Evolutionary conservation across 2,797 vertebrate species (phyloP), one percentile per base, ranked within the genome.

Genomic region (Hipposideros larvatus): DNA sequence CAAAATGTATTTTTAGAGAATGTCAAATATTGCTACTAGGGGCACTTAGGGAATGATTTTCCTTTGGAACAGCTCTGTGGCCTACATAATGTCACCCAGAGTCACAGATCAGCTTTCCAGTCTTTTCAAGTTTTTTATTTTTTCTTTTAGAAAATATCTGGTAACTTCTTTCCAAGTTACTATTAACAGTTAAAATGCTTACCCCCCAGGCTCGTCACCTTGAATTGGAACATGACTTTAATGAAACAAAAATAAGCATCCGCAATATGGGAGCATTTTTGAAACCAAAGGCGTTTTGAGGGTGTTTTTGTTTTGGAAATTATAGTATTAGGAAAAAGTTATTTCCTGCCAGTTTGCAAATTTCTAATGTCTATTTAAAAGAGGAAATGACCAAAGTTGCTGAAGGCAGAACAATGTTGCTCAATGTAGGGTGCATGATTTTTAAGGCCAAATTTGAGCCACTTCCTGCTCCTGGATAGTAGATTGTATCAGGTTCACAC

Each of bases 141-240:
- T 61, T 26, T 4, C 85, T n/a, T 41, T 80, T 15, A 61, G 43
- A 66, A 82, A 91, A 78, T 31, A 71, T 46, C 22, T 15, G 4
- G 11, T 84, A 34, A 59, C 41, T 26, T 21, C 2, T 68, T 97
- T 86, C 66, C 14, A 93, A 70, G 31, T 79, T 15, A 55, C 4
- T 41, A 28, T 43, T 11, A 84, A 24, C 2, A 59, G 65, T 18
- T 51, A 86, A 91, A 93, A 55, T 86, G 7, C 19, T 93, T 19
- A 41, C 6, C 77, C 24, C 77, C 24, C 68, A 24, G 18, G n/a
- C 11, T 15, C 26, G 22, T 75, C 11, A 43, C 21, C 13, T 55
- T 82, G 31, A 82, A 75, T 24, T 66, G 26, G 48, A 68, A 89
- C 79, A 95, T 48, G 7, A 55, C 22, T 91, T 89, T 77, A 88